Percentiles rank a stretch among this genome's conserved stretches.
These are phyloP conservation scores for Megalopta genalis DNA, from an alignment of 1,140 invertebrate genomes.

Conservation along the genomic window DNA sequence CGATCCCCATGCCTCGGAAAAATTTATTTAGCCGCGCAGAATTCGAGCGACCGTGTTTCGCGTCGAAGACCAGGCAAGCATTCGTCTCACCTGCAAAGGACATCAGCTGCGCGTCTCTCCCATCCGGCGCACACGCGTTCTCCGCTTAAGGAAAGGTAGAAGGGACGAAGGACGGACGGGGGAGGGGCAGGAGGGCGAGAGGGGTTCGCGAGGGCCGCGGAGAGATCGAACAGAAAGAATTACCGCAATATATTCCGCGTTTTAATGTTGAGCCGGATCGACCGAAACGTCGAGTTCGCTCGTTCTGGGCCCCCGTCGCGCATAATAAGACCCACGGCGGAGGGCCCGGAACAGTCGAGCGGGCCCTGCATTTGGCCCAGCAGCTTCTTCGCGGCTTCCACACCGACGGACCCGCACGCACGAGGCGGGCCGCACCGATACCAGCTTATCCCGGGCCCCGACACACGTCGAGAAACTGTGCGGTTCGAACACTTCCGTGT, in stretches of 20 bases:
- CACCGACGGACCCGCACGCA: background rate
- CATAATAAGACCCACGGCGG: conserved; percentile 59
- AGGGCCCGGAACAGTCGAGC: conserved; percentile 24
- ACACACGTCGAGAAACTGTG: conserved; percentile 59
- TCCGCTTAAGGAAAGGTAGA: conserved; percentile 36
- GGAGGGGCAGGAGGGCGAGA: too few species aligned
- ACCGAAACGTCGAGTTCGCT: conserved; percentile 53
- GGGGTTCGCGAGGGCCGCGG: background rate
- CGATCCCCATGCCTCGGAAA: too few species aligned
- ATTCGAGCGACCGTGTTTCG: background rate
- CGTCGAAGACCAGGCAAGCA: conserved; percentile 1
- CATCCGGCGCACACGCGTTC: background rate
- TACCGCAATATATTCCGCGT: conserved; percentile 62
- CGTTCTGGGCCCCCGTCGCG: conserved; percentile 58
- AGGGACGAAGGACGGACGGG: background rate
- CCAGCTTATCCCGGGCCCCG: background rate
- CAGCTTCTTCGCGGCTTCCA: conserved; percentile 3
- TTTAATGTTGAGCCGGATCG: conserved; percentile 55
- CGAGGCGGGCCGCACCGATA: background rate
- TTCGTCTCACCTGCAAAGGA: conserved; percentile 33
- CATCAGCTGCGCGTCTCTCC: background rate
- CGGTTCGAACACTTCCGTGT: conserved; percentile 76
- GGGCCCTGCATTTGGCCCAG: conserved; percentile 49
- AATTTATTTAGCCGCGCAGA: conserved; percentile 7
- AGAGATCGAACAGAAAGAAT: conserved; percentile 62